Conservation (phyloP, 2,797 vertebrate species). For the Epinephelus malabaricus region DNA sequence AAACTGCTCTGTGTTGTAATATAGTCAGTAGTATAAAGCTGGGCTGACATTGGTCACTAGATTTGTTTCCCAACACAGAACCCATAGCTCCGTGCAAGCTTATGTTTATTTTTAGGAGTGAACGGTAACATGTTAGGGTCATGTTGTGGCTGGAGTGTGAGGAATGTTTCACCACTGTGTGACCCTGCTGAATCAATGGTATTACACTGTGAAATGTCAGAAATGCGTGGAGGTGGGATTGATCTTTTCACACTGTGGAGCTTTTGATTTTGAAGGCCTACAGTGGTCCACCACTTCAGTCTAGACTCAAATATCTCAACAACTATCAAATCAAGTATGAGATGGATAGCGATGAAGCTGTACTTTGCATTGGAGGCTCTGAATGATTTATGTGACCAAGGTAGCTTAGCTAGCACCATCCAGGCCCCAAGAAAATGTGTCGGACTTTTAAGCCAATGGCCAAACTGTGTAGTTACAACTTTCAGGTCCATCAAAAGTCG, state of each 20-base stretch:
- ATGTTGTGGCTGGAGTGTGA: conserved; percentile 11
- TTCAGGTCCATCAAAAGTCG: too few relatives aligned
- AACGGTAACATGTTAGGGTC: conserved; percentile 54
- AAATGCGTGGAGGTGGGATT: conserved; percentile 34
- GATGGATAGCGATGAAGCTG: not conserved
- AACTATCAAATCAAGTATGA: not conserved
- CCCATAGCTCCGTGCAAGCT: not conserved
- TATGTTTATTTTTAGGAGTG: conserved; percentile 44
- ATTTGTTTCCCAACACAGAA: not conserved
- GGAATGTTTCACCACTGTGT: conserved; percentile 70
- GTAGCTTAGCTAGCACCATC: too few relatives aligned
- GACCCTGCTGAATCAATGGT: conserved; percentile 58
- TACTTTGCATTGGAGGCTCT: not conserved
- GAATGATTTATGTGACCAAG: too few relatives aligned
- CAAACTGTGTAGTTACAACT: too few relatives aligned
- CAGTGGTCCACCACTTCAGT: not conserved
- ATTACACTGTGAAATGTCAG: conserved; percentile 67
- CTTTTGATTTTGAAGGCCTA: not conserved
- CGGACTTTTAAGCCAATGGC: too few relatives aligned
- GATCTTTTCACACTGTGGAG: conserved; percentile 21
- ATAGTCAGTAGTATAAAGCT: not conserved
- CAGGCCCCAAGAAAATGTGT: too few relatives aligned
- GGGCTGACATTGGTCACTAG: not conserved
- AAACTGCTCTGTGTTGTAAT: not conserved
- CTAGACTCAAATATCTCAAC: not conserved